A percentile compares a stretch with the other conserved stretches of the same genome.
phyloP scores from a whole-genome alignment of 2,797 vertebrate species.

The Allobates femoralis region DNA sequence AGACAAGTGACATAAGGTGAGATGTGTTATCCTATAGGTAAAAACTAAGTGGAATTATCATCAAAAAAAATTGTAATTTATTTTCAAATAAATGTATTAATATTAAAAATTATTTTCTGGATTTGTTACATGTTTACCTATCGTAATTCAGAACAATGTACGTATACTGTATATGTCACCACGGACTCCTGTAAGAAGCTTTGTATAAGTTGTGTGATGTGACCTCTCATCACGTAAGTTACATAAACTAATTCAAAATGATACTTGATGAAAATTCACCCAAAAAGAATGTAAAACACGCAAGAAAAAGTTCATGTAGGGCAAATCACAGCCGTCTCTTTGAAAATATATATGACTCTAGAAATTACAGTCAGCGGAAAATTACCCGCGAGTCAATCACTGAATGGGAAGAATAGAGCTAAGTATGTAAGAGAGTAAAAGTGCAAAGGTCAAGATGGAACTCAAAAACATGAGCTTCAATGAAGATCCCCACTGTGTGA shows the following conservation, averaged over 20 bases:
- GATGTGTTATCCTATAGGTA: not conserved
- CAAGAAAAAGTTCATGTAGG: conserved; percentile 14
- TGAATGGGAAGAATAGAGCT: conserved; percentile 51
- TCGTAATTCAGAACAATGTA: not conserved
- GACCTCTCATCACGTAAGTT: conserved; percentile 13
- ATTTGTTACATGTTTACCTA: not conserved
- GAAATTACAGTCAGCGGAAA: conserved; percentile 37
- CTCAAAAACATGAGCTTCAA: conserved; percentile 68
- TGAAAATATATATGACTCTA: conserved; percentile 21
- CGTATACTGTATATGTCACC: too few relatives aligned
- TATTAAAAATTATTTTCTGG: not conserved
- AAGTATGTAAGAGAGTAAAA: conserved; percentile 67
- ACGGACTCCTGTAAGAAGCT: not conserved
- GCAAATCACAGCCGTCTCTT: conserved; percentile 24
- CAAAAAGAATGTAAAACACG: conserved; percentile 28
- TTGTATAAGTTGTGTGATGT: not conserved
- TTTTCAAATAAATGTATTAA: not conserved
- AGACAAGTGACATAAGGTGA: not conserved
- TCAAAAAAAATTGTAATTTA: not conserved
- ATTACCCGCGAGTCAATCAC: conserved; percentile 33
- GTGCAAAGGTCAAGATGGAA: conserved; percentile 69
- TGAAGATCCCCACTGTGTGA: conserved; percentile 69
- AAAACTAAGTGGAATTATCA: not conserved
- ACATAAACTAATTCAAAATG: conserved; percentile 29
- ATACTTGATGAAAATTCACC: conserved; percentile 17